phyloP scores from a whole-genome alignment of 2,888 invertebrate species.

The Glaucopsyche alexis region DNA sequence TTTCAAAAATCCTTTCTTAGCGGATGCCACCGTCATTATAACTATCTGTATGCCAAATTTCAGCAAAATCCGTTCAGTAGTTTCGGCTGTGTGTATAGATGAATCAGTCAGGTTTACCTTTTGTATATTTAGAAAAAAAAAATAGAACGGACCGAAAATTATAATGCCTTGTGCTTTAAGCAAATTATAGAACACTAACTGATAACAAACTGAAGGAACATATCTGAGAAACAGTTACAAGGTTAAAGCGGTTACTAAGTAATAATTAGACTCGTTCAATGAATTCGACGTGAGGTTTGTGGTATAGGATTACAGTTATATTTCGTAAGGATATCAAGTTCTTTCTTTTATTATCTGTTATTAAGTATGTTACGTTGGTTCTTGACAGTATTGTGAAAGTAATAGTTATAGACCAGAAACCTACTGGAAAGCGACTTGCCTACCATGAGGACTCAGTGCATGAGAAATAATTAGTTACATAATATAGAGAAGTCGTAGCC shows the following conservation, averaged over 20 bases:
- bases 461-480: too few species aligned
- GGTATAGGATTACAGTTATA: neutral
- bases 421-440: neutral
- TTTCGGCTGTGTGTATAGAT: too few species aligned
- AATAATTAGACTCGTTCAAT: neutral
- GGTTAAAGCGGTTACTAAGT: constrained; percentile 13
- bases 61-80: too few species aligned
- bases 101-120: too few species aligned
- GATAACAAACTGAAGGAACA: constrained; percentile 2
- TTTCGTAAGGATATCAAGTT: neutral
- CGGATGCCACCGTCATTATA: too few species aligned
- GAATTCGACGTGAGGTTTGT: neutral
- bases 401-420: too few species aligned
- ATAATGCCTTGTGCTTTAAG: too few species aligned
- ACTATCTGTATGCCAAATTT: too few species aligned
- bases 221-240: constrained; percentile 5
- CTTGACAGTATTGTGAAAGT: neutral
- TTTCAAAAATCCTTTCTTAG: too few species aligned
- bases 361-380: neutral
- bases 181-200: neutral
- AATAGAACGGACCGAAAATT: neutral
- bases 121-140: too few species aligned
- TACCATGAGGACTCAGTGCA: too few species aligned
- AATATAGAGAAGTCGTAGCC: too few species aligned
- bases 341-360: neutral